These are phyloP conservation scores for Limnephilus lunatus DNA, from an alignment of 2,888 invertebrate species.

Conservation along the genomic window DNA sequence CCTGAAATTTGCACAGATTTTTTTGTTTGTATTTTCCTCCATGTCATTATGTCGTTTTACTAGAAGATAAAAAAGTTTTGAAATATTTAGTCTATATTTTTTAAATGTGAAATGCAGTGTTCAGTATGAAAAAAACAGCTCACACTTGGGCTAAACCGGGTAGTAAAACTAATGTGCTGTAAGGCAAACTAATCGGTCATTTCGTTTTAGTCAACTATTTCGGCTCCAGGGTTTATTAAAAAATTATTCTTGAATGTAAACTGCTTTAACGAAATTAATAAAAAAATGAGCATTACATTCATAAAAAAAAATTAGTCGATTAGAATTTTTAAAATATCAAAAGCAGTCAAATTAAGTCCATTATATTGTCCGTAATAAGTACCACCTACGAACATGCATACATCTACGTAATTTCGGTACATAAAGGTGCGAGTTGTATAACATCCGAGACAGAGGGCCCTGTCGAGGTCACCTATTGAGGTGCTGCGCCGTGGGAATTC, in stretches of 20 bases:
- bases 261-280: background rate
- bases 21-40: background rate
- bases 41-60: background rate
- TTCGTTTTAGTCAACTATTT: too few relatives aligned
- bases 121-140: background rate
- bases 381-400: background rate
- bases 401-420: background rate
- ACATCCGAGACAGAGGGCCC: background rate
- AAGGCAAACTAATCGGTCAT: too few relatives aligned
- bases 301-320: too few relatives aligned
- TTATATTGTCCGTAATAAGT: background rate
- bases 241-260: too few relatives aligned
- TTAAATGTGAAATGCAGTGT: background rate
- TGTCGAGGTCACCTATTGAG: conserved; percentile 38
- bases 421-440: background rate
- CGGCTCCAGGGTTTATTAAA: too few relatives aligned
- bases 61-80: background rate
- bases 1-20: background rate
- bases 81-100: background rate
- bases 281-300: background rate
- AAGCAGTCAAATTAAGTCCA: background rate
- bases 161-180: too few relatives aligned
- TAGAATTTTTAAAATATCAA: too few relatives aligned
- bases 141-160: too few relatives aligned
- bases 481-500: conserved; percentile 37